A percentile compares a stretch with the other conserved stretches of the same genome.
Conservation (phyloP, 35 echinoderm and acorn worm species). For the Heliocidaris tuberculata region DNA sequence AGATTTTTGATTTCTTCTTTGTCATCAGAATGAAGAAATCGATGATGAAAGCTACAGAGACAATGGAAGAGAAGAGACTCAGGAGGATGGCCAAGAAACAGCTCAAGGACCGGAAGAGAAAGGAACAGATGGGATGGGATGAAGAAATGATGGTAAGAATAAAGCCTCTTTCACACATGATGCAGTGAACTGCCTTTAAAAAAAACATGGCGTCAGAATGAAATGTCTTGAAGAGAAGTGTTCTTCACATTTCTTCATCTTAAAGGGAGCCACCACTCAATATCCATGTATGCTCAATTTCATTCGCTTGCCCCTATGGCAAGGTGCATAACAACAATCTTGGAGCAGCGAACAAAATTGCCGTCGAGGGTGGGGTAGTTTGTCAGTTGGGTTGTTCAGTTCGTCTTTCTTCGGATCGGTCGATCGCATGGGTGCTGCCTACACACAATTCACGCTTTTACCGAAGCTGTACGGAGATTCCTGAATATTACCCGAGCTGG, state of each 20-base stretch:
- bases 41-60: constrained; percentile 79
- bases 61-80: constrained; percentile 82
- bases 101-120: constrained; percentile 85
- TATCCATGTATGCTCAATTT: no score
- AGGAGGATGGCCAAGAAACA: constrained; percentile 85
- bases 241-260: background rate
- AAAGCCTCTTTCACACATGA: background rate
- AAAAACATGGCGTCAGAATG: background rate
- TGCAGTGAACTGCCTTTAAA: background rate
- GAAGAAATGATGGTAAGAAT: constrained; percentile 96
- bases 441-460: no score
- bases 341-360: no score
- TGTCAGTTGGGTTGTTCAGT: no score
- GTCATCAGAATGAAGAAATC: constrained; percentile 74
- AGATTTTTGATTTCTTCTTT: constrained; percentile 39
- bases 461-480: no score
- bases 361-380: no score
- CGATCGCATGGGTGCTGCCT: no score
- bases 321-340: no score
- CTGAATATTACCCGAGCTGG: no score
- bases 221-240: background rate
- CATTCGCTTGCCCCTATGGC: no score
- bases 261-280: no score
- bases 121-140: constrained; percentile 98
- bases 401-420: no score